Percentiles rank a stretch among this genome's conserved stretches.
Evolutionary conservation across 1,140 invertebrate genomes (phyloP).

Genomic region (Radopholus similis): DNA sequence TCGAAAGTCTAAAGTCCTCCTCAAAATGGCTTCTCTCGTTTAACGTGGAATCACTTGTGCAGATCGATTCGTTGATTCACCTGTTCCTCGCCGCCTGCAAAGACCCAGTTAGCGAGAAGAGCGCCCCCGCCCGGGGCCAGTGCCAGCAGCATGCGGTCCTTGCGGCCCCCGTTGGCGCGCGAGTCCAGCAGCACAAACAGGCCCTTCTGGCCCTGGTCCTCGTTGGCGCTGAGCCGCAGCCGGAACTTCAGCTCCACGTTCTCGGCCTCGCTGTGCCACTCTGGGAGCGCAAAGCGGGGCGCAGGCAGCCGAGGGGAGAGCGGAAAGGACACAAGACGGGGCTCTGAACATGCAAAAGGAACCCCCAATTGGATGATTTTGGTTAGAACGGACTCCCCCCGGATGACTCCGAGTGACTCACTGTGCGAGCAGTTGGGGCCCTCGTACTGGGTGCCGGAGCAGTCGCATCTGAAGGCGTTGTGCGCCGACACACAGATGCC

Average conservation of each 20-base stretch:
- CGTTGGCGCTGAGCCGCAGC: neutral
- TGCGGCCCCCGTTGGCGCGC: conserved; percentile 10
- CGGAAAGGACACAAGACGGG: conserved; percentile 8
- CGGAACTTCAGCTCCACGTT: conserved; percentile 81
- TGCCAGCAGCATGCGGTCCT: conserved; percentile 61
- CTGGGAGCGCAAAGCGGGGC: neutral
- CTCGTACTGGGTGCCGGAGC: conserved; percentile 78
- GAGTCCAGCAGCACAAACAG: conserved; percentile 64
- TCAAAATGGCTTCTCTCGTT: neutral
- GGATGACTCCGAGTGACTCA: conserved; percentile 60
- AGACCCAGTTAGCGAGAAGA: conserved; percentile 75
- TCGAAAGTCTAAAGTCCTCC: too few species aligned
- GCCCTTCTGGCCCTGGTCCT: conserved; percentile 66
- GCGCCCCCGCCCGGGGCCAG: too few species aligned
- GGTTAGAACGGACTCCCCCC: neutral
- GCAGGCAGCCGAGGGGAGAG: neutral
- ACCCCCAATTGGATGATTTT: neutral
- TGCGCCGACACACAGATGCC: conserved; percentile 86
- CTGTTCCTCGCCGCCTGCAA: conserved; percentile 81
- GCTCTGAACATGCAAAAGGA: neutral
- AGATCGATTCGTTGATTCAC: neutral
- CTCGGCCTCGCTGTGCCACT: conserved; percentile 76
- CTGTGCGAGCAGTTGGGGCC: conserved; percentile 87
- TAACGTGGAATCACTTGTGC: neutral
- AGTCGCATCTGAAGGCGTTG: conserved; percentile 93